Evolutionary conservation across 2,888 invertebrate species (phyloP).

Genomic region (Sialis lutaria): DNA sequence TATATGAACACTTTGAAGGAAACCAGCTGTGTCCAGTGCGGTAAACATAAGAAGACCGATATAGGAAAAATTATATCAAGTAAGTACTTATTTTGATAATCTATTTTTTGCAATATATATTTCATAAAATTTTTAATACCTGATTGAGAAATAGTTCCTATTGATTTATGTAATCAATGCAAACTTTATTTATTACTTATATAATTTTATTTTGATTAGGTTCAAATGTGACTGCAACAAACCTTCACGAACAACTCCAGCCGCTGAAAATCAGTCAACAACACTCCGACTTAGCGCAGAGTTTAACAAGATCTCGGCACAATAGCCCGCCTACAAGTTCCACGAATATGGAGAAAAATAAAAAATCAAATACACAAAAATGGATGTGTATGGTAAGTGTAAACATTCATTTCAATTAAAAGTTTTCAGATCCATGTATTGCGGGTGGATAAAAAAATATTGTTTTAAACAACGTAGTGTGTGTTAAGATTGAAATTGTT

Average conservation of each 20-base stretch:
- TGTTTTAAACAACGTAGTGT: too few species aligned
- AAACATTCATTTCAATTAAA: neutral
- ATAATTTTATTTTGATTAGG: constrained; percentile 9
- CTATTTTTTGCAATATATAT: too few species aligned
- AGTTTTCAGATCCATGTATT: neutral
- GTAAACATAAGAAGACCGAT: constrained; percentile 14
- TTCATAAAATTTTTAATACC: too few species aligned
- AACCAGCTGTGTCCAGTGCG: constrained; percentile 36
- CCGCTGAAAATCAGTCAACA: constrained; percentile 29
- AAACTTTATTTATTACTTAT: neutral
- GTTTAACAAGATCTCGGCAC: constrained; percentile 21
- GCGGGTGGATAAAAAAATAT: too few species aligned
- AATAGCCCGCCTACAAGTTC: constrained; percentile 25
- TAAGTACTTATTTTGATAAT: neutral
- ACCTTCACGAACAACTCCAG: constrained; percentile 36
- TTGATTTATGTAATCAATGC: neutral
- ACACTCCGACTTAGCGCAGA: constrained; percentile 24
- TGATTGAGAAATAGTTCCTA: too few species aligned
- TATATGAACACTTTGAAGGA: constrained; percentile 54
- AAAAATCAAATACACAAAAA: constrained; percentile 26
- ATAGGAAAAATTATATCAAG: neutral
- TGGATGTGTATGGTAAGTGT: constrained; percentile 32
- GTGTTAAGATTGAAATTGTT: too few species aligned
- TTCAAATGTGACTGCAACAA: constrained; percentile 22
- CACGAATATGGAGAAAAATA: constrained; percentile 20